Evolutionary conservation across 1,140 invertebrate genomes (phyloP), one percentile per base, ranked within the genome.

Genomic region (Trachelipus rathkii): DNA sequence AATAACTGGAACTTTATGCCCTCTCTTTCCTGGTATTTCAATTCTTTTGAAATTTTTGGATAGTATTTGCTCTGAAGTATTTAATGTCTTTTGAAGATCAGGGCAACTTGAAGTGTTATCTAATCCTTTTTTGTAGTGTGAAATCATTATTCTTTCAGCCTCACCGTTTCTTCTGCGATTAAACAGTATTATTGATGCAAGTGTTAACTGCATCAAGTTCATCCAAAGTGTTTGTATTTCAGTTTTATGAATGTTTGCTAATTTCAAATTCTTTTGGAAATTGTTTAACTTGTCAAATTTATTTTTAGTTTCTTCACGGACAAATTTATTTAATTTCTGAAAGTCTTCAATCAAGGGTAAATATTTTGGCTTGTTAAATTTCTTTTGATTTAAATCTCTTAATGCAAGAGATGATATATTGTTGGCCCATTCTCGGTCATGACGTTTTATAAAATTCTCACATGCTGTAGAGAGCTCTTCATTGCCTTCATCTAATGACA

Each of bases 341-440:
- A 72, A 50, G 13, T 72, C 71, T n/a, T 72, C 71, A 8, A 50
- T 43, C 5, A 72, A 50, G 0, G 71, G 71, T 7, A 23, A 19
- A 13, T 46, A 50, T 44, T 72, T 24, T 9, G 2, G 7, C n/a
- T 13, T 19, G 71, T 72, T 72, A 44, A 44, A 10, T 24, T 72
- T 72, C 50, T 72, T 50, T 33, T 23, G 19, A 24, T 10, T 21
- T 19, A 43, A 50, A n/a, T 44, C 50, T 24, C 44, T 23, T 21
- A 46, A 50, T 10, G 33, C 71, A 9, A 46, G 71, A n/a, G 44
- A n/a, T n/a, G 71, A 72, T 11, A 72, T 50, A 19, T 43, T 50
- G 23, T 19, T 24, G 9, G 71, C 50, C 71, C 71, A 72, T 50
- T 72, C 71, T 50, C 15, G 19, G 21, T 72, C 71, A 6, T 10